A percentile compares a stretch with the other conserved stretches of the same genome.
Evolutionary conservation across 1,140 invertebrate genomes (phyloP).

Genomic region (Caerostris extrusa): DNA sequence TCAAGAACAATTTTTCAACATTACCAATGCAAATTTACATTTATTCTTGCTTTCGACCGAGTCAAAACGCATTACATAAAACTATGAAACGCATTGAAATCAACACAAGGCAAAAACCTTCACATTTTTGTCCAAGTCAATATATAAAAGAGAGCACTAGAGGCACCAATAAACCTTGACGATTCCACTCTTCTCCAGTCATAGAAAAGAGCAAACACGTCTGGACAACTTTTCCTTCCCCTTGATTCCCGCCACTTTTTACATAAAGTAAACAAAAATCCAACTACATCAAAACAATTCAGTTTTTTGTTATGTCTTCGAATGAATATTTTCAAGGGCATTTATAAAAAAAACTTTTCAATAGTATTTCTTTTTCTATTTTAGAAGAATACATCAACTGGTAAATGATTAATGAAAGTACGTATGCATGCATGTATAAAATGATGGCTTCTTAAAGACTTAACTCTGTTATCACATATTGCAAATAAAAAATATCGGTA

Average conservation of each 20-base stretch:
- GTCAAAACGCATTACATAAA: background rate
- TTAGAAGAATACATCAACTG: too few species aligned
- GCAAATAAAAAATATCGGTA: too few species aligned
- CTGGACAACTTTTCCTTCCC: background rate
- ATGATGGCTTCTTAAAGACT: too few species aligned
- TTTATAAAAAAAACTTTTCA: too few species aligned
- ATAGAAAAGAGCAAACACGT: background rate
- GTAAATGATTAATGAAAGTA: too few species aligned
- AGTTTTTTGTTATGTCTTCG: background rate
- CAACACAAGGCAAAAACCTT: background rate
- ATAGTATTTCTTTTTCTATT: too few species aligned
- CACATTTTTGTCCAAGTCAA: background rate
- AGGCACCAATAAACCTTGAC: constrained; percentile 7
- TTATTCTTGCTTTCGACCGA: too few species aligned
- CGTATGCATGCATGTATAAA: too few species aligned
- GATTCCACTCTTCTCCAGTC: background rate
- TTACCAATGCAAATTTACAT: too few species aligned
- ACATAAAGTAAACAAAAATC: background rate
- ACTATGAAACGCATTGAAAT: background rate
- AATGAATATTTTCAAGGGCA: too few species aligned
- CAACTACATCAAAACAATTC: constrained; percentile 21
- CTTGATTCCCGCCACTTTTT: background rate
- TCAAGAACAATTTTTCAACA: too few species aligned
- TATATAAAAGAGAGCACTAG: background rate
- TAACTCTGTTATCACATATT: too few species aligned